phyloP scores from a whole-genome alignment of 2,113 vertebrate species.

The Cyprinus carpio region DNA sequence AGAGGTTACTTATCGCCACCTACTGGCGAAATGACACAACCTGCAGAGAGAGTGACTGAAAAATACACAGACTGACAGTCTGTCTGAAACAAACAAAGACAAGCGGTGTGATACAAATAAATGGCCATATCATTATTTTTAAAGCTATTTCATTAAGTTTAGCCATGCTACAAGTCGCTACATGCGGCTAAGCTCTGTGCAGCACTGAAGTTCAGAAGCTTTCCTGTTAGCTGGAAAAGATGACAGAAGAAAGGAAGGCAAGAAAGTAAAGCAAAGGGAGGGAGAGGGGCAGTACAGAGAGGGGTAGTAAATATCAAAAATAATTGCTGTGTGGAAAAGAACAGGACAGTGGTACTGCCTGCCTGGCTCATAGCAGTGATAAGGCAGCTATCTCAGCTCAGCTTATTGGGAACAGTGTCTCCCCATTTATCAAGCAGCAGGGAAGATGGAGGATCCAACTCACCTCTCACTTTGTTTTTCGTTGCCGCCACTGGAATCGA shows the following conservation, averaged over 20 bases:
- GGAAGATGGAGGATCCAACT: slow-evolving; percentile 64
- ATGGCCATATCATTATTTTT: neutral
- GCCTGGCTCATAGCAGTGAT: slow-evolving; percentile 49
- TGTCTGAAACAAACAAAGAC: neutral
- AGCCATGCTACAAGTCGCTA: slow-evolving; percentile 7
- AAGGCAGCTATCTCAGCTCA: slow-evolving; percentile 52
- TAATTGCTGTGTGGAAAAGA: slow-evolving; percentile 14
- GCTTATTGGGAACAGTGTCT: slow-evolving; percentile 56
- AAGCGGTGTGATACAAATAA: neutral
- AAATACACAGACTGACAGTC: neutral
- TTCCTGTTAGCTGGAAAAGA: slow-evolving; percentile 1
- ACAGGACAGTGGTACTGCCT: slow-evolving; percentile 35
- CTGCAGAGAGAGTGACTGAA: slow-evolving; percentile 10
- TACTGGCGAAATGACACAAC: neutral
- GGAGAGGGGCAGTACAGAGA: slow-evolving; percentile 40
- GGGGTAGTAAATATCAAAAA: slow-evolving; percentile 49
- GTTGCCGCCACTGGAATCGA: slow-evolving; percentile 76
- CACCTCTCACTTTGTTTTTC: slow-evolving; percentile 81
- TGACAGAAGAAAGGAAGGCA: slow-evolving; percentile 24
- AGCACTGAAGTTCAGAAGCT: slow-evolving; percentile 2
- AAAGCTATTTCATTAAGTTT: neutral
- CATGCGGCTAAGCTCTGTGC: neutral
- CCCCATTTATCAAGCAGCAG: slow-evolving; percentile 56
- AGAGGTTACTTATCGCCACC: neutral
- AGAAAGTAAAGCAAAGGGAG: slow-evolving; percentile 1